Base-by-base conservation (phyloP, 2,888 invertebrate genomes). In the Agrochola lota region DNA sequence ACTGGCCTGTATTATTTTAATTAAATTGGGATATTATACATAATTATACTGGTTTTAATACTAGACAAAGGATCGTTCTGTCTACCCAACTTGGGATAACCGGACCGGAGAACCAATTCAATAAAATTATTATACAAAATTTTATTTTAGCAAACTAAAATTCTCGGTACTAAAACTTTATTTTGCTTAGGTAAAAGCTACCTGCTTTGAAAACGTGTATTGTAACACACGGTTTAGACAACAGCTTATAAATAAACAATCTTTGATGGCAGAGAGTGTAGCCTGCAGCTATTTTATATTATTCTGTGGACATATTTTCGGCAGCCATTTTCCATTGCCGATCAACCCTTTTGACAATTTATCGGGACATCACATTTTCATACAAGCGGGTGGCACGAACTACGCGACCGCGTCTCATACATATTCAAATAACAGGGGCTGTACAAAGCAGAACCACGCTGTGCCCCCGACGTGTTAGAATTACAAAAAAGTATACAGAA, bases 261-360 rank as follows among this genome's bases (percentile, higher is more conserved):
- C 89, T 92, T 90, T 88, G 85, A 86, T 88, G 88, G 87, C 86
- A 89, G 87, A 90, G 89, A 92, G 88, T 90, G 83, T 87, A 87
- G 90, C 91, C 92, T 89, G 85, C 83, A 90, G 92, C 88, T 91
- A 88, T 91, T 90, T 91, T 90, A 92, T 92, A 92, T 93, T 91
- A 91, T 92, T 92, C 90, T 88, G 85, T 91, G 91, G 90, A 91
- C 92, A 93, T 92, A 93, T 93, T 92, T 94, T 93, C 90, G 91
- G 91, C 91, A 91, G 92, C 93, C 92, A 94, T 95, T 94, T 94
- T 93, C 93, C 94, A 94, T 93, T 93, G 93, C 93, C 94, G 94
- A 95, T 95, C 95, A 95, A 95, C 94, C 95, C 95, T 95, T 96
- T 95, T 95, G 95, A 95, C 96, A 96, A 96, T 96, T 96, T 96